Base-by-base conservation (phyloP, 1,140 invertebrate species). In the Lethrus apterus region DNA sequence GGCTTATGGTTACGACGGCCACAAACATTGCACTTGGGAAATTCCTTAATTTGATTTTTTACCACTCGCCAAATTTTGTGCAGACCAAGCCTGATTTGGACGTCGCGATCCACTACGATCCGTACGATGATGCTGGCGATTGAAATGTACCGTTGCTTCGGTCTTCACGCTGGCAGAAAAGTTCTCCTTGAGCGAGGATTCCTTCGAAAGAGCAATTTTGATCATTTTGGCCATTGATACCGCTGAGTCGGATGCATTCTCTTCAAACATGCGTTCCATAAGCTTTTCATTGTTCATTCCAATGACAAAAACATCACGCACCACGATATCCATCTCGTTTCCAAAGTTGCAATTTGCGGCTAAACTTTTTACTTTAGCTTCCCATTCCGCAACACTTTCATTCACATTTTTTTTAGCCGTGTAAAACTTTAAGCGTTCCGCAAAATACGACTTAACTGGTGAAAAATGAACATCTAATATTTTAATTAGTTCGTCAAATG, bases 221-320 rank as follows among this genome's bases (percentile, higher is more conserved):
- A 42, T 23, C 36, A 43, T 20, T 34, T 31, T 41, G 10, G 29
- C 11, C 15, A 31, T 34, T 8, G 31, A 38, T 13, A 38, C 18
- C 5, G 18, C 18, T 10, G 18, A 21, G 13, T 35, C 34, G 9
- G 36, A 48, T 15, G 46, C 46, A 32, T 48, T 36, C 33, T 48
- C 46, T 41, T 48, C 46, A 18, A 44, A 43, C 9, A 43, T 19
- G n/a, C 38, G 18, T 13, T 42, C 36, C 40, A 48, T 48, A 11
- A 48, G 42, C 15, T 18, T 35, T 21, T 21, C 14, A 26, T 42
- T 24, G 15, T 43, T 24, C 10, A 48, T 48, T 7, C 46, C 40
- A 34, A 34, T 48, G n/a, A 48, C 46, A 19, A 48, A 48, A 21
- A 48, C 26, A 34, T 43, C 26, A 18, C 46, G 10, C 24, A 47